These are phyloP conservation scores for Pocota personata DNA, from an alignment of 2,888 invertebrate species.

Conservation along the genomic window DNA sequence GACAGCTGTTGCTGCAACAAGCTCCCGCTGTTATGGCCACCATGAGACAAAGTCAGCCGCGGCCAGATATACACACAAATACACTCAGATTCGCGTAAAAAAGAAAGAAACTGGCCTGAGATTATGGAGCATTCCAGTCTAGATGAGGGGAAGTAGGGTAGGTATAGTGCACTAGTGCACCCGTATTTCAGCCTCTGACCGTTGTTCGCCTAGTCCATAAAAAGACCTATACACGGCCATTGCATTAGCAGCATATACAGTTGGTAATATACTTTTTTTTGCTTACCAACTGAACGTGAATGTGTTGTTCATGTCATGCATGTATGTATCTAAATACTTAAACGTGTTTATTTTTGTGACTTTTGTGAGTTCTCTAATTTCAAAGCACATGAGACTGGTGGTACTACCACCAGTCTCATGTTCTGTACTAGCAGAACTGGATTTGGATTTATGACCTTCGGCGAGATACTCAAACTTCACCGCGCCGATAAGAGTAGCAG, in stretches of 20 bases:
- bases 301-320: slow-evolving; percentile 22
- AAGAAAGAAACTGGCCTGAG: slow-evolving; percentile 50
- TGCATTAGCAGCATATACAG: slow-evolving; percentile 51
- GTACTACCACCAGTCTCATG: neutral
- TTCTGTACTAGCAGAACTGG: neutral
- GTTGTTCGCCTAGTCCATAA: slow-evolving; percentile 67
- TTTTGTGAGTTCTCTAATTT: slow-evolving; percentile 35
- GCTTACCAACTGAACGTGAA: neutral
- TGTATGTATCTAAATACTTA: slow-evolving; percentile 47
- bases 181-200: slow-evolving; percentile 70
- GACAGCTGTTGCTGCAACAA: slow-evolving; percentile 34
- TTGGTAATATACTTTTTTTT: slow-evolving; percentile 26
- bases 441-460: slow-evolving; percentile 54
- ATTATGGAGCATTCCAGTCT: slow-evolving; percentile 36
- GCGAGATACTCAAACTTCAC: slow-evolving; percentile 34
- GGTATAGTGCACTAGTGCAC: slow-evolving; percentile 61
- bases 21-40: slow-evolving; percentile 38
- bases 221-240: slow-evolving; percentile 50
- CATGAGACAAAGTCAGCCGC: neutral
- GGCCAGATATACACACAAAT: neutral
- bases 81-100: slow-evolving; percentile 39
- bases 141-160: neutral
- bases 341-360: slow-evolving; percentile 7
- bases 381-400: slow-evolving; percentile 20
- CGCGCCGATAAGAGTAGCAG: neutral